Evolutionary conservation across 2,888 invertebrate genomes (phyloP), one percentile per base, ranked within the genome.

Genomic region (Gasteruption jaculator): DNA sequence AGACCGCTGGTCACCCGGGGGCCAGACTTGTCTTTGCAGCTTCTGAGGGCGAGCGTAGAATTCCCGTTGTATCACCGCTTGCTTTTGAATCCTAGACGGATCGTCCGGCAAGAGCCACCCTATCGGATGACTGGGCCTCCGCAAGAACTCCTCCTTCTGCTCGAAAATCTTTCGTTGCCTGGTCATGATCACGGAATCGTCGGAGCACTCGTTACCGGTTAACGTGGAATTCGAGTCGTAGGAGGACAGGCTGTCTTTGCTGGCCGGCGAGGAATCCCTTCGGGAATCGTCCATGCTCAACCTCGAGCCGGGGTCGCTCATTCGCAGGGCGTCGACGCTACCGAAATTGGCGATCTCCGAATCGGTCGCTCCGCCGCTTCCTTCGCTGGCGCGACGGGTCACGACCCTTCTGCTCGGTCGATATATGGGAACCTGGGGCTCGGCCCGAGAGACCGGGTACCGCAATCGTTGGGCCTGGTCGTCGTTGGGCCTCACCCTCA

Each of bases 91-190:
- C 8, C 34, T 44, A 29, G 73, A 65, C 44, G 73, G 71, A 38
- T 71, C 73, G 34, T 76, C 76, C 3, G 75, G 76, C 21, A 74
- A 73, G 51, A 74, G 75, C 77, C 76, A 80, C 40, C 78, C 79
- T 40, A 75, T 78, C 16, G 83, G 82, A 58, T 81, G 78, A 66
- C 76, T 82, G 3, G 86, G 85, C 53, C 86, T 77, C 64, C 84
- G 79, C 44, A 92, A 76, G 71, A 92, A 92, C 59, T 91, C 91
- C 68, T 91, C 91, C 69, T 91, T 91, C 65, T 91, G 88, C 65
- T 91, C 90, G 60, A 88, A 83, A 62, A 87, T 90, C 68, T 86
- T 87, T 54, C 87, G 79, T 66, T 89, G 76, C 72, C 87, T 80
- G 50, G 81, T 82, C 76, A 88, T 82, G 58, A 82, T 80, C 32